Evolutionary conservation across 2,113 vertebrate genomes (phyloP), one percentile per base, ranked within the genome.

Genomic region (Carlito syrichta): DNA sequence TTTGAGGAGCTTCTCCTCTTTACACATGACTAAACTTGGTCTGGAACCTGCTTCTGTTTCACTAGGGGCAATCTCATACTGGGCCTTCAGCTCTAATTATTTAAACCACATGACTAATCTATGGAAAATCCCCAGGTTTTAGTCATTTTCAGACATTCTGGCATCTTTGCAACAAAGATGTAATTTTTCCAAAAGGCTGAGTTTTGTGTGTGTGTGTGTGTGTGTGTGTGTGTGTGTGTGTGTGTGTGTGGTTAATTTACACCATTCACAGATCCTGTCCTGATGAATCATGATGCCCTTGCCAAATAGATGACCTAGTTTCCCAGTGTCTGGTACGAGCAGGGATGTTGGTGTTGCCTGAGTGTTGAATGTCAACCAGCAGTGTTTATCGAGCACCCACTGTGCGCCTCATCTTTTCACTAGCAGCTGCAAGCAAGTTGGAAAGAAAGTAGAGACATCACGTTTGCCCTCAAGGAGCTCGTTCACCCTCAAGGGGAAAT

Each of bases 11-110:
- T 97, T 91, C 96, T 97, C 79, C 69, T 91, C 74, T 96, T 96
- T 96, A 96, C 90, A 96, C 95, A 97, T 96, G 97, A 98, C 94
- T 98, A 82, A 98, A 98, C 95, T 96, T 98, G 95, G 96, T 97
- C 95, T 92, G 90, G 95, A 97, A 97, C 74, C 86, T 71, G 74
- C 82, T 96, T 78, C 94, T 62, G n/a, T 81, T 95, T 98, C 86
- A 88, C 87, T 81, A n/a, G 45, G 35, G 54, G 45, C 73, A 66
- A 69, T 82, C 82, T 93, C 79, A 95, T 25, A 20, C 71, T 56
- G 78, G 8, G 58, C 56, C 91, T 98, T 96, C 93, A 40, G 83
- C 94, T 97, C 45, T 93, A 97, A 94, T 97, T 98, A 96, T 97
- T 96, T 96, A 98, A 97, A 92, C 89, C 91, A 96, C 54, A 89